Conservation (phyloP, 1,140 invertebrate species). For the Phthorimaea operculella region DNA sequence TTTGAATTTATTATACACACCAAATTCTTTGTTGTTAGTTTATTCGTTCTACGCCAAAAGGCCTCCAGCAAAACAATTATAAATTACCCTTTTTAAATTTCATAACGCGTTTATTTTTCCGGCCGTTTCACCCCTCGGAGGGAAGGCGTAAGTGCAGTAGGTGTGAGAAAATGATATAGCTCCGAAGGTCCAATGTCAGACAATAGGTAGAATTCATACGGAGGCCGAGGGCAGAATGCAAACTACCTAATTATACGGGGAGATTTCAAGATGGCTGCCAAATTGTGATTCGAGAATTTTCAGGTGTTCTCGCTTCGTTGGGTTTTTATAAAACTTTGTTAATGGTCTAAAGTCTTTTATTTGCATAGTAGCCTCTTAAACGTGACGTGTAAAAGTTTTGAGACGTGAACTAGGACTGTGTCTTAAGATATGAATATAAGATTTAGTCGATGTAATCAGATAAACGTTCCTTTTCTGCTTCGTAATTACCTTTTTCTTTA, state of each 20-base stretch:
- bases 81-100: constrained; percentile 33
- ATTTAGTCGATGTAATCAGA: too few species aligned
- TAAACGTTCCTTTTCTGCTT: too few species aligned
- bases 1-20: background rate
- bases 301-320: constrained; percentile 22
- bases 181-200: constrained; percentile 63
- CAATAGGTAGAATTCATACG: constrained; percentile 66
- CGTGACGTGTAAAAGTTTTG: too few species aligned
- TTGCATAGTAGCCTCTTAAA: background rate
- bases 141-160: constrained; percentile 28
- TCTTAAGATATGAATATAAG: too few species aligned
- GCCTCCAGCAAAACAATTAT: background rate
- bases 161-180: constrained; percentile 64
- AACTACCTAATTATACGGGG: constrained; percentile 55
- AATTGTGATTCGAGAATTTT: constrained; percentile 25
- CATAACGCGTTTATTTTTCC: constrained; percentile 35
- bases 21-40: background rate
- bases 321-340: constrained; percentile 18
- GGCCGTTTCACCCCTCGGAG: constrained; percentile 25
- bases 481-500: too few species aligned
- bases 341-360: background rate
- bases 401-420: too few species aligned
- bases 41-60: background rate
- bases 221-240: constrained; percentile 47
- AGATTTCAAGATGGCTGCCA: constrained; percentile 49